Base-by-base conservation (phyloP, 2,797 vertebrate genomes). In the Pseudochirops cupreus region DNA sequence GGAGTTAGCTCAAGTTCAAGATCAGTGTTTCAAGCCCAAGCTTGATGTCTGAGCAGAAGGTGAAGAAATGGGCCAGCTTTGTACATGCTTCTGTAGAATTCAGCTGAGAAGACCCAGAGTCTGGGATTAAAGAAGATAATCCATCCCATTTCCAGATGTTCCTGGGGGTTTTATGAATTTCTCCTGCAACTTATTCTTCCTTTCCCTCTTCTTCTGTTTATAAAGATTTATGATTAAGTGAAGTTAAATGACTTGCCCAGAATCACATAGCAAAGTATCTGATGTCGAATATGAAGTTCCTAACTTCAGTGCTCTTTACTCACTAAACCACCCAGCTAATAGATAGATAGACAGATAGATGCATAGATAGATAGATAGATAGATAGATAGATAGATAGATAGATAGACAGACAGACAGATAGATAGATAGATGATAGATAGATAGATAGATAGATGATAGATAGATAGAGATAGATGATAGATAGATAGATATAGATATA, bases 81-180 rank as follows among this genome's bases (percentile, higher is more conserved):
- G 39, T 26, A 87, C 24, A 39, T 11, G 21, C 33, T 87, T 46
- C 74, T 87, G 21, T 3, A 87, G 9, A 50, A 50, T 0, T 50
- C 7, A 4, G 24, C 74, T 46, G 14, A n/a, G 53, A 26, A 28
- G 39, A 7, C 54, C 26, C 39, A 54, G 52, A 96, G 53, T 14
- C 92, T 89, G 90, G 95, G 56, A 94, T 55, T 94, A 93, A 94
- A 87, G 0, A 3, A 33, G 29, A 91, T 33, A 28, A 74, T 92
- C 52, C 31, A 92, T 7, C 0, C 93, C 39, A 87, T 82, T 56
- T 28, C n/a, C 12, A 53, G 89, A 46, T 58, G 29, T 53, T 54
- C 52, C 54, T 90, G 59, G n/a, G 29, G 46, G n/a, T 62, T 52
- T 82, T 28, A 58, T 55, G 90, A 55, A 31, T 57, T 87, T 87